Conservation (phyloP, 2,888 invertebrate genomes). For the Carpatolechia fugitivella region DNA sequence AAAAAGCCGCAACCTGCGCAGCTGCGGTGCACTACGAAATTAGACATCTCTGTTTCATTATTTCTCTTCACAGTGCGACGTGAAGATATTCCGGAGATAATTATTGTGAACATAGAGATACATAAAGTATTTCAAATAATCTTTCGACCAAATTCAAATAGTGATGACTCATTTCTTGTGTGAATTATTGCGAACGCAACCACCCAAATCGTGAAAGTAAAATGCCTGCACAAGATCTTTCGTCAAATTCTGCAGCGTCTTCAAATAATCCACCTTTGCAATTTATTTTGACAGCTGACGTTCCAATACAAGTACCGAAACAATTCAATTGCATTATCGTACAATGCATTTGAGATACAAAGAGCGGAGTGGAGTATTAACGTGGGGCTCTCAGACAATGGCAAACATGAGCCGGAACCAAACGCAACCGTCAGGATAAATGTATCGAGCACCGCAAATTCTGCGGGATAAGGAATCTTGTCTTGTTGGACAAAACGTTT, state of each 20-base stretch:
- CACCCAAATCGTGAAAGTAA: not conserved
- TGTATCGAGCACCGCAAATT: constrained; percentile 58
- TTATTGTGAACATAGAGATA: not conserved
- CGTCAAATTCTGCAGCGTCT: not conserved
- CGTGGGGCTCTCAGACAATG: constrained; percentile 64
- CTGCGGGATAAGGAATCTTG: not conserved
- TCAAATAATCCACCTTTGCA: not conserved
- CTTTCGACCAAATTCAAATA: not conserved
- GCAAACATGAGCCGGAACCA: constrained; percentile 59
- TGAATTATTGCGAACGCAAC: not conserved
- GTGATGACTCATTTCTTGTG: not conserved
- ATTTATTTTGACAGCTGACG: constrained; percentile 10
- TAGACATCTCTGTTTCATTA: constrained; percentile 30
- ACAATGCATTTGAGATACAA: constrained; percentile 55
- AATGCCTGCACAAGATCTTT: not conserved
- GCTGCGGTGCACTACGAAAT: constrained; percentile 27
- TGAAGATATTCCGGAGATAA: not conserved
- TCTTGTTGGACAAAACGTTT: not conserved
- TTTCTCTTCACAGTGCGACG: constrained; percentile 21
- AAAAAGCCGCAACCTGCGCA: constrained; percentile 39
- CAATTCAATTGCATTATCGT: constrained; percentile 47
- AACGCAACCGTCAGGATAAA: constrained; percentile 55
- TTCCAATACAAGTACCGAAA: constrained; percentile 25
- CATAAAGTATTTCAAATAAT: not conserved
- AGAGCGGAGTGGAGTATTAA: constrained; percentile 49